Evolutionary conservation across 2,797 vertebrate genomes (phyloP), one percentile per base, ranked within the genome.

Genomic region (Oreochromis grahami): DNA sequence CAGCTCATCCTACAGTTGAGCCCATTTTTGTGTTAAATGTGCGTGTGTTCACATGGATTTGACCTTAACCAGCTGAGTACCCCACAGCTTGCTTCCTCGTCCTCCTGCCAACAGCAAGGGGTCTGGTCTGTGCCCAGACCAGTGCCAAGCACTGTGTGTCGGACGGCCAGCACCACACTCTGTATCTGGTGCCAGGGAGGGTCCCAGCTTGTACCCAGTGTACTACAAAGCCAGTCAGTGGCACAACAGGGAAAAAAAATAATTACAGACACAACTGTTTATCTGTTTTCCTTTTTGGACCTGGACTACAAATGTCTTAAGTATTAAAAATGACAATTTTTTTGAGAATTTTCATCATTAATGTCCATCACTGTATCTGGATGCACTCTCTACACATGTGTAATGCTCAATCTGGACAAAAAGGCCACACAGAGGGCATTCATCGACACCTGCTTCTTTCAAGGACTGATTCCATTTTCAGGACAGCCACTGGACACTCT

Each of bases 111-210:
- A 88, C 41, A 68, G 83, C 87, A 88, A 60, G 13, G 82, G 81
- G 85, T 91, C 80, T 88, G 88, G 87, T 93, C 86, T 86, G 70
- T 86, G 53, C 82, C 91, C 38, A 80, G 87, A 92, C 87, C 82
- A 77, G 53, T 48, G 92, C 95, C 94, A 96, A 79, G 83, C 86
- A 80, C 15, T 83, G 90, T 93, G 84, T 86, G 86, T 86, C 63
- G 85, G 79, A 89, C 79, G 87, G 92, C 93, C 93, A 93, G 89
- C 89, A 93, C 87, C 94, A 94, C 91, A 86, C 86, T 79, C 52
- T 86, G 76, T 89, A 86, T 92, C 92, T 94, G 94, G 95, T 96
- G 95, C 95, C 93, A 96, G 90, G 58, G 86, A 92, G 83, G 84
- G 92, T 91, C 91, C 72, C 94, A 93, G 92, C 91, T 94, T 94